Percentiles rank a stretch among this genome's conserved stretches.
Evolutionary conservation across 2,797 vertebrate genomes (phyloP).

Genomic region (Chloroceryle inda): DNA sequence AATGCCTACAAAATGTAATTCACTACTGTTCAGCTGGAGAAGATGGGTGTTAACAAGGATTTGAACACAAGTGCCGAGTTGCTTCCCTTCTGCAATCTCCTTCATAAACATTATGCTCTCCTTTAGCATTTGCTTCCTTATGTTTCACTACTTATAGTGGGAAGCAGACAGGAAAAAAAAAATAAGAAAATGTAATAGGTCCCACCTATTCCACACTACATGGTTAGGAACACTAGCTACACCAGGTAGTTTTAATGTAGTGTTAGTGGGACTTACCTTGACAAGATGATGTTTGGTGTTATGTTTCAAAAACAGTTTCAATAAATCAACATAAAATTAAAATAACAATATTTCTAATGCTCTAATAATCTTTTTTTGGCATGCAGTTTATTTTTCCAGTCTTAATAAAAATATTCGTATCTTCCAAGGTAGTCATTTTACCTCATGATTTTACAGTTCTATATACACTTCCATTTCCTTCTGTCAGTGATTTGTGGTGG

Average conservation of each 20-base stretch:
- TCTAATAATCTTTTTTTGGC: not conserved
- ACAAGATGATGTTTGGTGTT: not conserved
- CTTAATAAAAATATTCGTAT: not conserved
- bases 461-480: not conserved
- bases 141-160: not conserved
- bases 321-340: not conserved
- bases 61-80: fast-evolving
- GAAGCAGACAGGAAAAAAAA: not conserved
- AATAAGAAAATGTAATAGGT: not conserved
- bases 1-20: not conserved
- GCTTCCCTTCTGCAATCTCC: not conserved
- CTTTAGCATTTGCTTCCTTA: not conserved
- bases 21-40: not conserved
- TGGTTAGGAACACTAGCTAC: not conserved
- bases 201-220: not conserved
- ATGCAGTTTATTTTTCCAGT: not conserved
- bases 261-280: not conserved
- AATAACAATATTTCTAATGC: not conserved
- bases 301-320: not conserved
- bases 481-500: not conserved
- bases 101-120: not conserved
- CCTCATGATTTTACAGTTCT: not conserved
- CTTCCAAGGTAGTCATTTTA: not conserved
- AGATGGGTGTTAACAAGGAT: not conserved
- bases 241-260: not conserved